Evolutionary conservation across 2,797 vertebrate genomes (phyloP), one percentile per base, ranked within the genome.

Genomic region (Ibycter americanus): DNA sequence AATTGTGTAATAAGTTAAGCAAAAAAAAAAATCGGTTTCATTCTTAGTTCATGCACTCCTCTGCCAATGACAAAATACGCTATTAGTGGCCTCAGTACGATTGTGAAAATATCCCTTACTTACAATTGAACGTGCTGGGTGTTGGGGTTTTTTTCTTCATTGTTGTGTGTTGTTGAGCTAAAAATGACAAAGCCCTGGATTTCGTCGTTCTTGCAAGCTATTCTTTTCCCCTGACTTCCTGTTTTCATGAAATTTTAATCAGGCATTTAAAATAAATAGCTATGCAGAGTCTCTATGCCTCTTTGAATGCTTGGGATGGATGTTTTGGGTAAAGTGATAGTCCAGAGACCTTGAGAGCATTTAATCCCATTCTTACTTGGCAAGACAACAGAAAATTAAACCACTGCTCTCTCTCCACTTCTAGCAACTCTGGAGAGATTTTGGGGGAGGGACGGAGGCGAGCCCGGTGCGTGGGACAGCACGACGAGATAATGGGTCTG

Each of bases 181-280:
- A 98, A 98, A 98, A 98, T 98, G 97, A 98, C 98, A 98, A 98
- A 98, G 98, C 97, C 96, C 98, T 95, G 97, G 97, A 98, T 99
- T 98, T 98, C 96, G 96, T 98, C 90, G 89, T 98, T 98, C 94
- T 95, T 97, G 95, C 97, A 96, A 97, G 97, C 98, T 98, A 97
- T 98, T 97, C 97, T 98, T 97, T 98, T 98, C 97, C 98, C 96
- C 95, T 97, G 97, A 98, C 98, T 98, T 98, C 98, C 98, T 98
- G 98, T 98, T 98, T 98, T 98, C 99, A 99, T 99, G 98, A 99
- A 99, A 99, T 98, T 99, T 99, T 99, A 99, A 99, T 99, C 98
- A 98, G 98, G 98, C 98, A 98, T 99, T 99, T 99, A 98, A 98
- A 99, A 98, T 98, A 98, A 99, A 99, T 98, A 98, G 98, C 98